Base-by-base conservation (phyloP, 2,888 invertebrate genomes). In the Belgica antarctica region DNA sequence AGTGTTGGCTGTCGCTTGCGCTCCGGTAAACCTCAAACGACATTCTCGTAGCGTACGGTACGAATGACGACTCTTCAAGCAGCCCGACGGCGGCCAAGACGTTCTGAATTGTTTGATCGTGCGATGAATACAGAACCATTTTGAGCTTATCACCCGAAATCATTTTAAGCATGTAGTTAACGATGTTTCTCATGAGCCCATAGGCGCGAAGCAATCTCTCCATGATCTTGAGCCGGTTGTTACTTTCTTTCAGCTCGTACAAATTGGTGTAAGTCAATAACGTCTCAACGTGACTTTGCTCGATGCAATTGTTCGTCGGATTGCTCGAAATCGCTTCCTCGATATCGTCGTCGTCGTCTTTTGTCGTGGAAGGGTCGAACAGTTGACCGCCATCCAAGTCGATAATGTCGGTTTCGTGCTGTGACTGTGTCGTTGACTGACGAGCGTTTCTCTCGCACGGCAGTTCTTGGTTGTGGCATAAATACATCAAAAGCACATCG, bases 61-160 rank as follows among this genome's bases (percentile, higher is more conserved):
- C 88, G 72, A 89, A 84, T 12, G 88, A 85, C 15, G 80, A 75
- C 61, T 82, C 81, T 71, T 83, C 82, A 47, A 81, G 77, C 73
- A 86, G 83, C 0, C 95, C 94, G 62, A 96, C 77, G 0, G 94
- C 91, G 1, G 89, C 83, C 1, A 91, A 86, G 36, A 96, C 79
- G 73, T 93, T 91, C 75, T 93, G 90, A 36, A 96, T 76, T 0
- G 96, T 96, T 75, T 91, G 89, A 78, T 96, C 96, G 75, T 96
- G 96, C 0, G 95, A 96, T 0, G 96, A 95, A 77, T 91, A 94
- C 0, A 94, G 75, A 0, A 91, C 87, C 71, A 93, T 84, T 75
- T 88, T 89, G 0, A 89, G 89, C 71, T 85, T 86, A 71, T 85
- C 86, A 62, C 89, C 89, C 0, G 89, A 88, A 73, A 92, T 89